A percentile compares a stretch with the other conserved stretches of the same genome.
phyloP scores from a whole-genome alignment of 1,140 invertebrate species.

The Drosophila ohnishii region DNA sequence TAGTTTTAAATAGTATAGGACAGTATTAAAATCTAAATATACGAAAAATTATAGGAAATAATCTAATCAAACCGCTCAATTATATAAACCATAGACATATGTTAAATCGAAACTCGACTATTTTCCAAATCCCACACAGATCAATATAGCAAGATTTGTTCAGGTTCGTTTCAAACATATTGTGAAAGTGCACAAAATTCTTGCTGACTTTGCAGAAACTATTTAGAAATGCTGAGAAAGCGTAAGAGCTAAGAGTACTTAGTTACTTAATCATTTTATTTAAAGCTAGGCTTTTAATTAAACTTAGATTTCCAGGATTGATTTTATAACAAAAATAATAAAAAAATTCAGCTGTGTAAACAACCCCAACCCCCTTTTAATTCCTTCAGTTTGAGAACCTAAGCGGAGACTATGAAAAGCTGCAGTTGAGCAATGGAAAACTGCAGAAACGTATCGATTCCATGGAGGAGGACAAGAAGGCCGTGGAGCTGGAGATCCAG shows the following conservation, averaged over 20 bases:
- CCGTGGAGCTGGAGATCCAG: slow-evolving; percentile 89
- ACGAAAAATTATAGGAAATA: too few relatives aligned
- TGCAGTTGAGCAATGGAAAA: slow-evolving; percentile 88
- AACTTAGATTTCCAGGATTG: neutral
- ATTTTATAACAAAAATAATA: too few relatives aligned
- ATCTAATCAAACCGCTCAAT: neutral
- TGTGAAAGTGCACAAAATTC: neutral
- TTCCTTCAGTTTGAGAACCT: slow-evolving; percentile 87
- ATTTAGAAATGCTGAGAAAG: neutral
- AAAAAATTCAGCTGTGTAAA: neutral
- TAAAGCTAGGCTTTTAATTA: neutral
- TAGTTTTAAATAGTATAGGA: too few relatives aligned
- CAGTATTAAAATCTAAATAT: too few relatives aligned
- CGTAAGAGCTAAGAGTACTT: too few relatives aligned
- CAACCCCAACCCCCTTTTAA: neutral
- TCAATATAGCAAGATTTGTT: neutral
- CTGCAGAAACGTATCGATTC: slow-evolving; percentile 89
- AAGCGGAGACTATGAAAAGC: slow-evolving; percentile 89
- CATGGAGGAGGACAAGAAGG: slow-evolving; percentile 89
- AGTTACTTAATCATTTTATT: too few relatives aligned
- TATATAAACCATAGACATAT: neutral
- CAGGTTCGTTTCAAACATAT: neutral
- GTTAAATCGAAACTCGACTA: neutral
- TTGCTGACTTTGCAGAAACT: neutral
- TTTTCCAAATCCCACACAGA: neutral